phyloP scores from a whole-genome alignment of 2,113 vertebrate species.

The Lasiurus borealis region DNA sequence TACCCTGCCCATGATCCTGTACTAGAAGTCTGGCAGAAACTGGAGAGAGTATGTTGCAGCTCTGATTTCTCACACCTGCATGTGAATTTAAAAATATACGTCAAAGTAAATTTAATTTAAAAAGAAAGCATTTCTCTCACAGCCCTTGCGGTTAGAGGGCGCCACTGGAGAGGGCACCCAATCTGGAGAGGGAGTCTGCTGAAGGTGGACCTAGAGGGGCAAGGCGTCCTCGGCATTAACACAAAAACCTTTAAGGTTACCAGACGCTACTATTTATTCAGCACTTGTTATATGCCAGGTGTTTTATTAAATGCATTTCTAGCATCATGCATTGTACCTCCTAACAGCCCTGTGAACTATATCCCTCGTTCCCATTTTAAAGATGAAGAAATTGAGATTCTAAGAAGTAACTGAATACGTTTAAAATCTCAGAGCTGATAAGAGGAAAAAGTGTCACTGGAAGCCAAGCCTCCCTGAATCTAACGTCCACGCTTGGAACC shows the following conservation, averaged over 20 bases:
- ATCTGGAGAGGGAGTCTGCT: background rate
- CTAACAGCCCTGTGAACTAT: background rate
- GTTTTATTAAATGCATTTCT: background rate
- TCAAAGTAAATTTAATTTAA: background rate
- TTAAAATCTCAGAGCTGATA: background rate
- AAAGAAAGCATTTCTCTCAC: too few species aligned
- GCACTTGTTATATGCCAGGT: too few species aligned
- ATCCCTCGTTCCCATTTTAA: background rate
- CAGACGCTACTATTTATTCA: background rate
- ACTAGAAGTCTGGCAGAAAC: background rate
- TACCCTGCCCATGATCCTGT: background rate
- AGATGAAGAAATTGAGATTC: background rate
- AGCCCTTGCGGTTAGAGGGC: background rate
- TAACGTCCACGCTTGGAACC: background rate
- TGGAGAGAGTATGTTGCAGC: background rate
- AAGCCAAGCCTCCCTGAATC: background rate
- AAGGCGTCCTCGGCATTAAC: background rate
- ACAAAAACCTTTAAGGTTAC: background rate
- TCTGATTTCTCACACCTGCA: background rate
- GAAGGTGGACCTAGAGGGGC: too few species aligned
- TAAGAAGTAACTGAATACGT: background rate
- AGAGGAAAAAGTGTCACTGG: background rate
- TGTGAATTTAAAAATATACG: background rate
- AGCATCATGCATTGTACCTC: background rate
- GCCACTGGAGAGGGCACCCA: background rate